phyloP scores from a whole-genome alignment of 2,797 vertebrate genomes.

The Trachops cirrhosus region DNA sequence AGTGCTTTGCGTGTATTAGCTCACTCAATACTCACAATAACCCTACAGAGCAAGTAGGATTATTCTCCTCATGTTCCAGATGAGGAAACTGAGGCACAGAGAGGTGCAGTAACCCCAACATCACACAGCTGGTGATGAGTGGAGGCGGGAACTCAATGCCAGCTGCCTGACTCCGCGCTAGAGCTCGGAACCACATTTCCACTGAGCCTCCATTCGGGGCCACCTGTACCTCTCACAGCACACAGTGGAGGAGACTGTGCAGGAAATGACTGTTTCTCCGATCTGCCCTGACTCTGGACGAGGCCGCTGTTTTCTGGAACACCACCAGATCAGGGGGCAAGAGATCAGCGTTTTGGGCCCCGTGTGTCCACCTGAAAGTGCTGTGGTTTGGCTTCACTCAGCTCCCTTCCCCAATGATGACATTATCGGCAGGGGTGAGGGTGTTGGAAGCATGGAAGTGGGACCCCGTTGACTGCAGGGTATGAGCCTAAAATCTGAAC shows the following conservation, averaged over 20 bases:
- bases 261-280: not conserved
- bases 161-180: not conserved
- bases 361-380: not conserved
- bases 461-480: not conserved
- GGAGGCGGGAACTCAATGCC: not conserved
- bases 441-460: not conserved
- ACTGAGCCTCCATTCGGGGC: not conserved
- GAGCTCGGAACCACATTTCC: fast-evolving
- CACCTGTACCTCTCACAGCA: fast-evolving
- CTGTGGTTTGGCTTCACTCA: not conserved
- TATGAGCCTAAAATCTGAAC: not conserved
- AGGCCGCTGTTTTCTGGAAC: not conserved
- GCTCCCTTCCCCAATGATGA: not conserved
- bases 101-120: not conserved
- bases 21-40: not conserved
- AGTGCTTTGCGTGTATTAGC: not conserved
- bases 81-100: not conserved
- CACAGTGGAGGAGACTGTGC: not conserved
- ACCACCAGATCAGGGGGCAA: not conserved
- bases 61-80: not conserved
- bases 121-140: not conserved
- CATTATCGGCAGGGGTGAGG: fast-evolving
- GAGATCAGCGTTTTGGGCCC: not conserved
- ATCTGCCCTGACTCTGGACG: fast-evolving
- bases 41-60: not conserved